Conservation (phyloP, 2,113 vertebrate genomes). For the Alouatta palliata region DNA sequence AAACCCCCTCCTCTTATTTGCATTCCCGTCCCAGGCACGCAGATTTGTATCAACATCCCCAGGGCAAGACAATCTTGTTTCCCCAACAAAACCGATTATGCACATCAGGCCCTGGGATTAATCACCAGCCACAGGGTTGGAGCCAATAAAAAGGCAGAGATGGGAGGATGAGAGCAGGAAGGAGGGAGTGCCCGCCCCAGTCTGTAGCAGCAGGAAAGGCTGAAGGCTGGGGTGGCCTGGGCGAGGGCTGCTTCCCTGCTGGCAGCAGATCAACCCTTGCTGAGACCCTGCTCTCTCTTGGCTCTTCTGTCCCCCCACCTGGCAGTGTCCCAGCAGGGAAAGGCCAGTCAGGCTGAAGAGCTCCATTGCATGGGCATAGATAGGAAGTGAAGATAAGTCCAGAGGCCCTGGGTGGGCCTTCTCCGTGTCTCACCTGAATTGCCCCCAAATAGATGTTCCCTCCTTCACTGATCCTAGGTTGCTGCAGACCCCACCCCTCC, state of each 20-base stretch:
- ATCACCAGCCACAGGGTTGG: slow-evolving; percentile 37
- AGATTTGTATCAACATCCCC: slow-evolving; percentile 63
- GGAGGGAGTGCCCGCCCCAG: background rate
- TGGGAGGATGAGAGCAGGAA: background rate
- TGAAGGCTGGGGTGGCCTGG: background rate
- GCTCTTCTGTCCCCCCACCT: background rate
- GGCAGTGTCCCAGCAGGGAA: background rate
- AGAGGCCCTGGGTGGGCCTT: fast-evolving
- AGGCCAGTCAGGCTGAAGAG: background rate
- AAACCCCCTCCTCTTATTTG: slow-evolving; percentile 43
- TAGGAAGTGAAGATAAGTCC: background rate
- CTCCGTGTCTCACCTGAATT: background rate
- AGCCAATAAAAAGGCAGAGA: slow-evolving; percentile 25
- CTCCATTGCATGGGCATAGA: no score
- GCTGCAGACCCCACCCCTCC: no score
- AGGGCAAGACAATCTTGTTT: slow-evolving; percentile 72
- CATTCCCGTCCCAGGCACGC: background rate
- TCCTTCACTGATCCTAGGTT: fast-evolving
- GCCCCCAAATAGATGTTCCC: background rate
- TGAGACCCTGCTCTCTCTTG: background rate
- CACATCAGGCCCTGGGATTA: slow-evolving; percentile 65
- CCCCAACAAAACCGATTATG: slow-evolving; percentile 70
- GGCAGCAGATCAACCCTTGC: fast-evolving
- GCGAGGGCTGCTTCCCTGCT: background rate
- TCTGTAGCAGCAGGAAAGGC: background rate